Evolutionary conservation across 2,797 vertebrate genomes (phyloP).

Genomic region (Rhodeus uyekii): DNA sequence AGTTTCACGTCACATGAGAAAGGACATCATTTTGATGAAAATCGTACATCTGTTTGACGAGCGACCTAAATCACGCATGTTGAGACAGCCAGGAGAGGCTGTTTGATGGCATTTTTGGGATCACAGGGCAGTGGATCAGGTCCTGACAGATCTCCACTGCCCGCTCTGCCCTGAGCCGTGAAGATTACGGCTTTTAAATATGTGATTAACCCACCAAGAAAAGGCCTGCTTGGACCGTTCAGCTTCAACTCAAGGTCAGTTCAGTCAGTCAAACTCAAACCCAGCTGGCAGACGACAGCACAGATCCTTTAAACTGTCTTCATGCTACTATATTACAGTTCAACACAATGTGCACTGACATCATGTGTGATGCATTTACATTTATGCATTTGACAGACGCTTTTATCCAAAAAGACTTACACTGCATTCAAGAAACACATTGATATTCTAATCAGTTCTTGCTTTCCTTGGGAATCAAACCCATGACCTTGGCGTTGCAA

Average conservation of each 20-base stretch:
- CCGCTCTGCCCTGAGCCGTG: conserved; percentile 4
- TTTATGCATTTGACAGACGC: too few species aligned
- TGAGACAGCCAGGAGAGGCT: neutral
- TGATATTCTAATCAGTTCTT: too few species aligned
- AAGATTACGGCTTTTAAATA: conserved; percentile 13
- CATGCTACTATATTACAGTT: too few species aligned
- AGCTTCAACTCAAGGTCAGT: neutral
- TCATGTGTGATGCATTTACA: too few species aligned
- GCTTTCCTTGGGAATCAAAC: too few species aligned
- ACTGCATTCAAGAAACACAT: too few species aligned
- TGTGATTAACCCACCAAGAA: conserved; percentile 23
- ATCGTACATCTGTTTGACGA: neutral
- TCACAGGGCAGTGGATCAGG: conserved; percentile 16
- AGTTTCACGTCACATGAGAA: too few species aligned
- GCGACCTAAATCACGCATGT: neutral
- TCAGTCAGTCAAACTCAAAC: neutral
- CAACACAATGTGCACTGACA: too few species aligned
- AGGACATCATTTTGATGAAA: neutral
- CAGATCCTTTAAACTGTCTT: too few species aligned
- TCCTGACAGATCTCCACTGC: conserved; percentile 4
- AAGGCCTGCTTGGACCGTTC: conserved; percentile 1
- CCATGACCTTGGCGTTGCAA: too few species aligned
- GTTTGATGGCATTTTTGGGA: neutral
- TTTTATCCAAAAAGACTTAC: too few species aligned
- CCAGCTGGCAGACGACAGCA: neutral